These are phyloP conservation scores for Creontiades dilutus DNA, from an alignment of 2,888 invertebrate species.

Conservation along the genomic window DNA sequence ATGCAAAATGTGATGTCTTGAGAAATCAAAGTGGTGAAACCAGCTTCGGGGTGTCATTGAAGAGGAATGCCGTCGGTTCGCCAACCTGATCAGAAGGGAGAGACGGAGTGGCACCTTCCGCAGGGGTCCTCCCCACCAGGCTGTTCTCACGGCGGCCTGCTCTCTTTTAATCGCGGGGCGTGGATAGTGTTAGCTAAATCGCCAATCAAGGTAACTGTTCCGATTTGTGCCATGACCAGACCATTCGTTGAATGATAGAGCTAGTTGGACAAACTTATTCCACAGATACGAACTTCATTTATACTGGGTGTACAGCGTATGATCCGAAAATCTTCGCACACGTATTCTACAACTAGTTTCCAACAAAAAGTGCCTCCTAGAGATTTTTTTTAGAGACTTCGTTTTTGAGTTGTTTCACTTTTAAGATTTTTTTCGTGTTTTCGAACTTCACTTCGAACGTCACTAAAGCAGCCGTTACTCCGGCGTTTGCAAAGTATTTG, in stretches of 20 bases:
- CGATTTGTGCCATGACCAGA: slow-evolving; percentile 3
- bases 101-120: slow-evolving; percentile 23
- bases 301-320: no score
- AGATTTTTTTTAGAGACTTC: no score
- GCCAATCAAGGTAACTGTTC: slow-evolving; percentile 6
- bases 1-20: slow-evolving; percentile 23
- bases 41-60: slow-evolving; percentile 18
- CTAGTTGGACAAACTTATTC: no score
- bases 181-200: slow-evolving; percentile 13
- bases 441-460: no score
- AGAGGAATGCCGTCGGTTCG: slow-evolving; percentile 16
- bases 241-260: not conserved
- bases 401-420: no score
- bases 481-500: no score
- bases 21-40: slow-evolving; percentile 7
- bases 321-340: no score
- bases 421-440: no score
- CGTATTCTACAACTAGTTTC: no score
- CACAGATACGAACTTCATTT: no score
- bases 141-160: not conserved
- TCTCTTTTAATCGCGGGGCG: not conserved
- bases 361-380: no score
- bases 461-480: no score
- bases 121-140: not conserved
- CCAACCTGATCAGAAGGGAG: not conserved